Evolutionary conservation across 2,888 invertebrate species (phyloP).

Genomic region (Bedellia somnulentella): DNA sequence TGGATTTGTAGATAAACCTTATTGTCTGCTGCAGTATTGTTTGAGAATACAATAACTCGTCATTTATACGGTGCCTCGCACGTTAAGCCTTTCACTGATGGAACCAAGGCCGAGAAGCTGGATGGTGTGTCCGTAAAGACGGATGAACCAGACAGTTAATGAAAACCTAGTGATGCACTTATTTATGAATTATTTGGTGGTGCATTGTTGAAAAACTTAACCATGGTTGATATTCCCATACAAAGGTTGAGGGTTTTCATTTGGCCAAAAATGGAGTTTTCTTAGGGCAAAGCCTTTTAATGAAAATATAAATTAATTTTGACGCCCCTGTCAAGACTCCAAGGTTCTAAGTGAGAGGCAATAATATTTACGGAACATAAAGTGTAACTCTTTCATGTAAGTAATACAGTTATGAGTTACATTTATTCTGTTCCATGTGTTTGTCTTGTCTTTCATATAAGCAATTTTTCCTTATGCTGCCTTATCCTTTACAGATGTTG

Average conservation of each 20-base stretch:
- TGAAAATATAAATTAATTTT: background rate
- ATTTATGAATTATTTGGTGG: slow-evolving; percentile 16
- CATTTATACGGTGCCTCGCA: slow-evolving; percentile 55
- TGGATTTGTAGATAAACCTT: slow-evolving; percentile 42
- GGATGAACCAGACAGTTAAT: slow-evolving; percentile 54
- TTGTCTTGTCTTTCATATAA: background rate
- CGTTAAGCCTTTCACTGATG: slow-evolving; percentile 53
- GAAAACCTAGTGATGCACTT: slow-evolving; percentile 50
- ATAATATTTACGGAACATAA: slow-evolving; percentile 25
- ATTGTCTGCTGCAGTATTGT: slow-evolving; percentile 34
- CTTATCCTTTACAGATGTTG: slow-evolving; percentile 74
- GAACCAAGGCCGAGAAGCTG: slow-evolving; percentile 60
- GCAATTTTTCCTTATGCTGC: too few relatives aligned
- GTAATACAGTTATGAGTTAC: slow-evolving; percentile 44
- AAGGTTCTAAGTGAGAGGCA: slow-evolving; percentile 60
- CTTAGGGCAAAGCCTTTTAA: slow-evolving; percentile 23
- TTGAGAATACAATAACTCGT: slow-evolving; percentile 63
- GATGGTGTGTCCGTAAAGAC: slow-evolving; percentile 54
- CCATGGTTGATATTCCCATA: slow-evolving; percentile 34
- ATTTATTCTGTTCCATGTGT: too few relatives aligned
- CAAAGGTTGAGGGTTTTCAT: slow-evolving; percentile 59
- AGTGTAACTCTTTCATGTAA: slow-evolving; percentile 57
- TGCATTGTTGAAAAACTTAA: slow-evolving; percentile 61
- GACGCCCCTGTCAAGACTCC: slow-evolving; percentile 46
- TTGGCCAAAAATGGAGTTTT: slow-evolving; percentile 56